Conservation (phyloP, 2,888 invertebrate genomes). For the Doris montereyensis region DNA sequence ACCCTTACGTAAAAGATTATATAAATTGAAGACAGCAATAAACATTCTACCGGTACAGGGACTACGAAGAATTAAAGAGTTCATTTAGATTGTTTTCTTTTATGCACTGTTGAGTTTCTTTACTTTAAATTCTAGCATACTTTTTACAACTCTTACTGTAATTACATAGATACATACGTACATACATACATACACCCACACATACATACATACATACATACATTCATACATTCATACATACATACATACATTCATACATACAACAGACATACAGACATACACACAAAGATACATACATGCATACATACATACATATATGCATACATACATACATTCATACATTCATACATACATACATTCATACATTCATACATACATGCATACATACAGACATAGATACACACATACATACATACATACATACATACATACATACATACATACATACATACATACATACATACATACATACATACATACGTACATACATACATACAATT, state of each 20-base stretch:
- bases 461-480: background rate
- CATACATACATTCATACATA: background rate
- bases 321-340: background rate
- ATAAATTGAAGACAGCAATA: too few species aligned
- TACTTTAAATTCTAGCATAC: too few species aligned
- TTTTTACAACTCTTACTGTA: too few species aligned
- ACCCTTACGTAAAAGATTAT: too few species aligned
- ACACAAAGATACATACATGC: background rate
- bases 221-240: too few species aligned
- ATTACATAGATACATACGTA: too few species aligned
- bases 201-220: too few species aligned
- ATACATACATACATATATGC: background rate
- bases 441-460: constrained; percentile 5
- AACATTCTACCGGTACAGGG: too few species aligned
- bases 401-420: background rate
- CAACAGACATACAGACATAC: background rate
- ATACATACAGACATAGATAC: constrained; percentile 2
- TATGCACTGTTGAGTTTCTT: too few species aligned
- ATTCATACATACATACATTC: background rate
- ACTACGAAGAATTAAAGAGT: too few species aligned
- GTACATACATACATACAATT: background rate
- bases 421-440: background rate
- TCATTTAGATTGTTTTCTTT: too few species aligned
- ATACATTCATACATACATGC: background rate
- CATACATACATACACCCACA: too few species aligned